Percentiles rank a stretch among this genome's conserved stretches.
Conservation (phyloP, 2,797 vertebrate genomes). For the Anomalospiza imberbis region DNA sequence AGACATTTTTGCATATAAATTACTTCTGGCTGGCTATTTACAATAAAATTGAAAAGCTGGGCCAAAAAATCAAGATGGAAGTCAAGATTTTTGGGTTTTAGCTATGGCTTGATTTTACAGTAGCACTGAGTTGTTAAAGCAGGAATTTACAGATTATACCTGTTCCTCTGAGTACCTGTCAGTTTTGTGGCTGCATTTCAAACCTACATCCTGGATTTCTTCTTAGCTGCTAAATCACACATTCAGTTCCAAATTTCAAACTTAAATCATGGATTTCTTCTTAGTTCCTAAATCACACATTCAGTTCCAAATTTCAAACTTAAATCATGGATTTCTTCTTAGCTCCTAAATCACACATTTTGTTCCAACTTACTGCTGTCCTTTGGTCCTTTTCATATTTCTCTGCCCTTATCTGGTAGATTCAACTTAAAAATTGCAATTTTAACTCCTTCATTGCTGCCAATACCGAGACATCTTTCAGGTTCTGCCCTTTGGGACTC, state of each 20-base stretch:
- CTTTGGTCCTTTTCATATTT: not conserved
- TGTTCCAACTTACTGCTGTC: not conserved
- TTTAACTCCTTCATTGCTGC: not conserved
- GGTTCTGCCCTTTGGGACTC: not conserved
- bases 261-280: not conserved
- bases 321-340: not conserved
- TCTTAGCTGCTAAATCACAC: not conserved
- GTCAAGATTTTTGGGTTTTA: not conserved
- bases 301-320: not conserved
- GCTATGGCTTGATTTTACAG: not conserved
- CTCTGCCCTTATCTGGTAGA: not conserved
- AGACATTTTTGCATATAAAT: not conserved
- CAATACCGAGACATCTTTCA: not conserved
- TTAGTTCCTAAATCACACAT: not conserved
- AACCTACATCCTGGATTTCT: not conserved
- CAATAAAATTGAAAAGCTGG: not conserved
- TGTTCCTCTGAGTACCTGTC: not conserved
- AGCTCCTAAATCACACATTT: not conserved
- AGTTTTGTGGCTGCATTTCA: not conserved
- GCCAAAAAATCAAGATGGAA: not conserved
- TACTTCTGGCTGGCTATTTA: not conserved
- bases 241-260: not conserved
- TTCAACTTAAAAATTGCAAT: not conserved
- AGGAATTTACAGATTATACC: not conserved
- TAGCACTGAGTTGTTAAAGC: not conserved